Evolutionary conservation across 2,113 vertebrate species (phyloP).

Genomic region (Hypanus sabinus): DNA sequence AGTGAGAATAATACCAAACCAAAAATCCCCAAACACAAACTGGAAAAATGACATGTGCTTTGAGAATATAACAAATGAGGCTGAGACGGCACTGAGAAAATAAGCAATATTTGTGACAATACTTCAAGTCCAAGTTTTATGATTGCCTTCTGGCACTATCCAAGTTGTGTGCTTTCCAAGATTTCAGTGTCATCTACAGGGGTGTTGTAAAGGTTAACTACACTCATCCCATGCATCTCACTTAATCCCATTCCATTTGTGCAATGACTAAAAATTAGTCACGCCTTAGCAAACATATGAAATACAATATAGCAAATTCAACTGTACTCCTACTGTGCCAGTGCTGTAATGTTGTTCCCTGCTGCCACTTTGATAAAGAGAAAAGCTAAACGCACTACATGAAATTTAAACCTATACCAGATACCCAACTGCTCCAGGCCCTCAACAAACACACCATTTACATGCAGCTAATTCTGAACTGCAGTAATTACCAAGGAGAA

Average conservation of each 20-base stretch:
- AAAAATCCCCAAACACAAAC: background rate
- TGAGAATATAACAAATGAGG: background rate
- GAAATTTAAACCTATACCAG: background rate
- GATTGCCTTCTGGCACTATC: background rate
- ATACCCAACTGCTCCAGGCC: background rate
- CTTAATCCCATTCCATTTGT: background rate
- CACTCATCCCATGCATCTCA: background rate
- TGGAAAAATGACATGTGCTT: background rate
- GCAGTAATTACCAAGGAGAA: background rate
- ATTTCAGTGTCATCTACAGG: background rate
- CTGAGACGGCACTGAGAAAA: background rate
- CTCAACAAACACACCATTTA: background rate
- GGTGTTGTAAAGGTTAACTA: background rate
- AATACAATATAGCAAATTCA: background rate
- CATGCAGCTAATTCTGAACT: background rate
- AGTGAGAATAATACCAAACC: background rate
- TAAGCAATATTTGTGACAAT: background rate
- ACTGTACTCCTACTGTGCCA: background rate
- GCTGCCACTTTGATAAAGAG: background rate
- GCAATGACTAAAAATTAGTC: conserved; percentile 18
- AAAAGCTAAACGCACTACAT: background rate
- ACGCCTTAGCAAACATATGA: background rate
- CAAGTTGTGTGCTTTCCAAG: background rate
- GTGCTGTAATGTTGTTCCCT: background rate
- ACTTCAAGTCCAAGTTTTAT: background rate